Evolutionary conservation across 1,140 invertebrate species (phyloP), one percentile per base, ranked within the genome.

Genomic region (Chrysomallon squamiferum): DNA sequence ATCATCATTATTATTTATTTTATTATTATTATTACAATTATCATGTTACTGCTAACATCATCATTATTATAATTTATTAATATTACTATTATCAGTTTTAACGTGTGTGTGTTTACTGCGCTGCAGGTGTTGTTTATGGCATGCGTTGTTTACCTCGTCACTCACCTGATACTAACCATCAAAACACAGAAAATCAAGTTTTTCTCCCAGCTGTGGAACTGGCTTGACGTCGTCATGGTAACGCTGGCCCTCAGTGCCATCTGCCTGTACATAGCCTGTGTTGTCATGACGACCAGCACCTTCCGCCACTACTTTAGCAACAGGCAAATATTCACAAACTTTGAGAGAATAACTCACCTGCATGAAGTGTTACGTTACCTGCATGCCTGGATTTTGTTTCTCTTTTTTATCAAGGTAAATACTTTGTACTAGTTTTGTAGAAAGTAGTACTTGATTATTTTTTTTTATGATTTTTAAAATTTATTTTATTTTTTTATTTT

Each of bases 351-450:
- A 0, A 62, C 69, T 11, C 68, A 79, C 64, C 65, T 77, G 18
- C 80, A 82, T 66, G 61, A 63, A 4, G 71, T 74, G 15, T 62
- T 72, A 35, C 70, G 74, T 63, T 70, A 73, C 61, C 38, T 76
- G 45, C 73, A 82, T 66, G 80, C 76, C 25, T 75, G 69, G 59
- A 64, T 82, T 13, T 52, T 81, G 15, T 82, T 81, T 66, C 50
- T 81, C 1, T 62, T 82, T 9, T 73, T 77, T 62, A 65, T 76
- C 49, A 79, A 82, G 76, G 80, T 82, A 65, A 65, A 59, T 50
- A 41, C 29, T 52, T n/a, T n/a, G n/a, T n/a, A n/a, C n/a, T n/a
- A n/a, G n/a, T n/a, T n/a, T n/a, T n/a, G n/a, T n/a, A n/a, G n/a
- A n/a, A n/a, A n/a, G n/a, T n/a, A n/a, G n/a, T n/a, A n/a, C n/a